A percentile compares a stretch with the other conserved stretches of the same genome.
Evolutionary conservation across 1,140 invertebrate species (phyloP).

Genomic region (Lethocerus indicus): DNA sequence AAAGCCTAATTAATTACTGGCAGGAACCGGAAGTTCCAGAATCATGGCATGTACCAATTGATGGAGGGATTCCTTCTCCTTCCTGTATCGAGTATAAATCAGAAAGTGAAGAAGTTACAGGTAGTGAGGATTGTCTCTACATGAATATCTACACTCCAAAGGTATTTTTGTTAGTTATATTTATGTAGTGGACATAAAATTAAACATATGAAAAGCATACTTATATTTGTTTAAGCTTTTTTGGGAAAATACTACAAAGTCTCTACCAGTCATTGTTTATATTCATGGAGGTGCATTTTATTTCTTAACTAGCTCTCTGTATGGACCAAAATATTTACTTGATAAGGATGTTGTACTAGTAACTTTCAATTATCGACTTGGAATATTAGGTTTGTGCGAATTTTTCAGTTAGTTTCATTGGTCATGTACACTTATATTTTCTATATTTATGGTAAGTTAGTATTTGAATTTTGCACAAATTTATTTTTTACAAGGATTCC

Average conservation of each 20-base stretch:
- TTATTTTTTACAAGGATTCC: conserved; percentile 11
- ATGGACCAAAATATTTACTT: conserved; percentile 25
- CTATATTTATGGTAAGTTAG: too few species aligned
- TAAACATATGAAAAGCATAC: too few species aligned
- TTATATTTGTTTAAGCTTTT: too few species aligned
- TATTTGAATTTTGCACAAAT: too few species aligned
- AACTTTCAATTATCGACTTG: conserved; percentile 48
- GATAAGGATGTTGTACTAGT: conserved; percentile 41
- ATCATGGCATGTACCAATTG: background rate
- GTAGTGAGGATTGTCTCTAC: conserved; percentile 19
- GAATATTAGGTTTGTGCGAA: conserved; percentile 20
- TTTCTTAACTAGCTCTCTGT: conserved; percentile 24
- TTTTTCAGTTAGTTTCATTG: too few species aligned
- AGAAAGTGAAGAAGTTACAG: background rate
- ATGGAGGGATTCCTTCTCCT: background rate
- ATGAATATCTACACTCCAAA: conserved; percentile 19
- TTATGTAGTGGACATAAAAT: background rate
- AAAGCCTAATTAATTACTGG: too few species aligned
- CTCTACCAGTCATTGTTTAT: conserved; percentile 26
- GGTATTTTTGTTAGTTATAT: conserved; percentile 3
- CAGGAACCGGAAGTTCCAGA: background rate
- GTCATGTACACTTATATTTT: too few species aligned
- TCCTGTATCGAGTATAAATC: background rate
- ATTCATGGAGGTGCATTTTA: conserved; percentile 31
- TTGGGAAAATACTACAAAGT: background rate